A percentile compares a stretch with the other conserved stretches of the same genome.
Evolutionary conservation across 1,140 invertebrate species (phyloP).

Genomic region (Lordiphosa stackelbergi): DNA sequence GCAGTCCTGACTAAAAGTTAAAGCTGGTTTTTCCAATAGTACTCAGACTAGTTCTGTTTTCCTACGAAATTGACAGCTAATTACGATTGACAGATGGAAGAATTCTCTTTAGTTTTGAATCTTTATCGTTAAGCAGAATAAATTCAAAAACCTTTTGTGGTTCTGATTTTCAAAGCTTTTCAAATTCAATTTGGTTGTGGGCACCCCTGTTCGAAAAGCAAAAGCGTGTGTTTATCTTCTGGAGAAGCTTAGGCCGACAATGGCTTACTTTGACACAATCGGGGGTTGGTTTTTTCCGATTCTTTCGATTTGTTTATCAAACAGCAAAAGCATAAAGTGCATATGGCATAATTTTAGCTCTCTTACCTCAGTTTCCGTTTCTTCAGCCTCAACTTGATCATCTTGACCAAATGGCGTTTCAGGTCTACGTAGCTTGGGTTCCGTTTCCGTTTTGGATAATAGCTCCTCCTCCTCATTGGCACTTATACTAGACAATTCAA

Average conservation of each 20-base stretch:
- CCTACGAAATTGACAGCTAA: no score
- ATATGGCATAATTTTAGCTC: neutral
- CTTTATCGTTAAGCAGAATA: no score
- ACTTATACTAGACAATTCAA: slow-evolving; percentile 59
- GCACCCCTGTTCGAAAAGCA: slow-evolving; percentile 15
- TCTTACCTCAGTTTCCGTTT: slow-evolving; percentile 52
- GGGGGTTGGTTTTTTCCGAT: neutral
- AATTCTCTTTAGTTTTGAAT: no score
- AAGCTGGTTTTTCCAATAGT: no score
- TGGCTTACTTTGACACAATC: slow-evolving; percentile 69
- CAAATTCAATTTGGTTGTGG: slow-evolving; percentile 2
- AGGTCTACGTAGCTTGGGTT: slow-evolving; percentile 38
- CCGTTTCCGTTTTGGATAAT: slow-evolving; percentile 53
- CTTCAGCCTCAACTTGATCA: slow-evolving; percentile 20
- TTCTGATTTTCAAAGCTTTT: no score
- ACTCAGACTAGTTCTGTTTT: no score
- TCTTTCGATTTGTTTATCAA: neutral
- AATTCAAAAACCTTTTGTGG: no score
- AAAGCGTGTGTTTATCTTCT: slow-evolving; percentile 23
- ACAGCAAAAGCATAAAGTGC: slow-evolving; percentile 24
- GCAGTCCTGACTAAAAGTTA: no score
- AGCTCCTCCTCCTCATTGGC: slow-evolving; percentile 63
- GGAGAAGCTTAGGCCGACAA: slow-evolving; percentile 58
- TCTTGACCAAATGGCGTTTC: slow-evolving; percentile 49
- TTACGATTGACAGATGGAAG: no score